phyloP scores from a whole-genome alignment of 2,888 invertebrate species.

The Coecobrya sp. region DNA sequence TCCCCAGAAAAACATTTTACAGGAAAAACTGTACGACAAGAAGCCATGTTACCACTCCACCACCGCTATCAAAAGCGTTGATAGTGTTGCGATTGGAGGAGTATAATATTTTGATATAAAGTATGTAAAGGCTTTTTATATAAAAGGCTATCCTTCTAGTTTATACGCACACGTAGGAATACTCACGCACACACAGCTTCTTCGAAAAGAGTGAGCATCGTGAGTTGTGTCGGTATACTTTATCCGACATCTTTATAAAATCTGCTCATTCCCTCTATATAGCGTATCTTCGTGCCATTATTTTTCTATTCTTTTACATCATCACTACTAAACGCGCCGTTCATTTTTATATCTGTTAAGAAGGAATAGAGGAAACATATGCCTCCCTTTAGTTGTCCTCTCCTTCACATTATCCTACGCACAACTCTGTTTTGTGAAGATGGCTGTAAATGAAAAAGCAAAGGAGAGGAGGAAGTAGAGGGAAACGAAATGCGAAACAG shows the following conservation, averaged over 20 bases:
- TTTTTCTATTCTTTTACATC: conserved; percentile 28
- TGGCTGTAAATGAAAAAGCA: background rate
- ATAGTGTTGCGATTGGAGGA: background rate
- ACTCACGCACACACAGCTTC: background rate
- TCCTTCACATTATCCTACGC: background rate
- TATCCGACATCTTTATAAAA: conserved; percentile 37
- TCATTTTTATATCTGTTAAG: background rate
- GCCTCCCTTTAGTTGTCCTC: background rate
- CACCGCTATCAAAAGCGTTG: background rate
- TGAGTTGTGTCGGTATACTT: conserved; percentile 6
- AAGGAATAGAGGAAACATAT: background rate
- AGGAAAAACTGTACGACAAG: background rate
- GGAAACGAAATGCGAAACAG: background rate
- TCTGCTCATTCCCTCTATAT: background rate
- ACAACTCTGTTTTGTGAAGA: background rate
- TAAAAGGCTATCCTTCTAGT: background rate
- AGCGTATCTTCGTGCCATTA: conserved; percentile 9
- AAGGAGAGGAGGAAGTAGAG: background rate
- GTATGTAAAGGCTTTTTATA: background rate
- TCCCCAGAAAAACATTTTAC: conserved; percentile 50
- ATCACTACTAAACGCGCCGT: background rate
- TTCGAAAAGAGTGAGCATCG: background rate
- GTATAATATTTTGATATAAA: background rate
- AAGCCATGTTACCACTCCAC: conserved; percentile 7
- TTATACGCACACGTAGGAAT: background rate